phyloP scores from a whole-genome alignment of 2,797 vertebrate genomes.

The Leptatherina wallacei region DNA sequence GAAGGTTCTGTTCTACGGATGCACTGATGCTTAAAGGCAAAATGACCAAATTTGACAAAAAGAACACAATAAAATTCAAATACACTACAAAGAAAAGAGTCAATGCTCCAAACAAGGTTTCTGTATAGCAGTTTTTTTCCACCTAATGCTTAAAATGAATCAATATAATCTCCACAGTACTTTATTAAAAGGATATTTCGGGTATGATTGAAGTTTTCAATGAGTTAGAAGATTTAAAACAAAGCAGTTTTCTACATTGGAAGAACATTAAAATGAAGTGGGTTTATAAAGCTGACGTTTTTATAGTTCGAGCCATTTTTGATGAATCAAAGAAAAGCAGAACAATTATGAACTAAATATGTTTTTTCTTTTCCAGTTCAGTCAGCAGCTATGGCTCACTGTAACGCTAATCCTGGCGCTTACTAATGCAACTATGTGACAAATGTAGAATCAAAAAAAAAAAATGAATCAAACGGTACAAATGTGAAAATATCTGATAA shows the following conservation, averaged over 20 bases:
- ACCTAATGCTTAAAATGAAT: background rate
- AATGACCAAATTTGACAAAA: background rate
- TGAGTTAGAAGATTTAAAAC: background rate
- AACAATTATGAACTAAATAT: background rate
- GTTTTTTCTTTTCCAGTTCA: background rate
- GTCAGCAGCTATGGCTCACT: background rate
- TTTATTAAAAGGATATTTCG: background rate
- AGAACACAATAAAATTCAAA: background rate
- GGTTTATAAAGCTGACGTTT: no score
- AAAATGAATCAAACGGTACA: background rate
- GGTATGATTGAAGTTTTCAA: background rate
- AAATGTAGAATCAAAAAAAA: no score
- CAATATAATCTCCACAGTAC: background rate
- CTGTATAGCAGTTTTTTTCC: background rate
- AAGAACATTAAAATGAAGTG: background rate
- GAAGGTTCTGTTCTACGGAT: constrained; percentile 14
- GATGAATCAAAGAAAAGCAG: background rate
- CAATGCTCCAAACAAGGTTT: background rate
- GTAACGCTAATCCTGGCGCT: no score
- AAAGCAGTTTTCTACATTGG: background rate
- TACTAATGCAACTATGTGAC: no score
- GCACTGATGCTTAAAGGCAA: constrained; percentile 23
- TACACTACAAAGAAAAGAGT: background rate
- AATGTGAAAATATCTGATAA: background rate
- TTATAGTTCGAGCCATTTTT: background rate